Conservation (phyloP, 2,113 vertebrate species). For the Callipepla californica region DNA sequence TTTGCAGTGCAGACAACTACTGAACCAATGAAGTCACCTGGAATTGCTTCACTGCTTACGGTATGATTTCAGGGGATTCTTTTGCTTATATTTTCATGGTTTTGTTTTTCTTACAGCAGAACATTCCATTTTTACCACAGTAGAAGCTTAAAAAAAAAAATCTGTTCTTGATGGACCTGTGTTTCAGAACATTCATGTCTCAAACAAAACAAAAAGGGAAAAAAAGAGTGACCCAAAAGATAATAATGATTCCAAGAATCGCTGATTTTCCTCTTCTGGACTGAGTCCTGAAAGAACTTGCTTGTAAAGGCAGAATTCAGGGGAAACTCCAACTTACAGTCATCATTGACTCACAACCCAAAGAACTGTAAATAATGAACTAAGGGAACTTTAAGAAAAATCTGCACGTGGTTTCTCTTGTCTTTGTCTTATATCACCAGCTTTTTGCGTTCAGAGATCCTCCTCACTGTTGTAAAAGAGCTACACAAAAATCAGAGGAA, state of each 20-base stretch:
- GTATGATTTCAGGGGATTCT: not conserved
- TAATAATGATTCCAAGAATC: conserved; percentile 10
- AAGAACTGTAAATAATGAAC: conserved; percentile 27
- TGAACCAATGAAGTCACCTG: conserved; percentile 39
- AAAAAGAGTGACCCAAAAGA: not conserved
- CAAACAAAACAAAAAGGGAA: no score
- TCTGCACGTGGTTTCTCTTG: not conserved
- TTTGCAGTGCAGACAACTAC: not conserved
- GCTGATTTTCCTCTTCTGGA: conserved; percentile 10
- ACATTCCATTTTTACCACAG: not conserved
- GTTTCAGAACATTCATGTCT: not conserved
- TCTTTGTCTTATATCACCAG: not conserved
- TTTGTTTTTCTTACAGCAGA: conserved; percentile 25
- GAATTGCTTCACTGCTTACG: not conserved
- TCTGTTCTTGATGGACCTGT: not conserved
- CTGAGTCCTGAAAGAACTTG: conserved; percentile 34
- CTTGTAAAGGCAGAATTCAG: conserved; percentile 42
- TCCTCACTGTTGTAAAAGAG: not conserved
- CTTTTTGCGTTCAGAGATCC: not conserved
- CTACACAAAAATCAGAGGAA: not conserved
- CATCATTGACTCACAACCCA: not conserved
- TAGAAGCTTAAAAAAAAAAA: not conserved
- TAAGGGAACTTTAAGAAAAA: conserved; percentile 17
- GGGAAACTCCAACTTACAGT: conserved; percentile 50
- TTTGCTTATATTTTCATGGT: not conserved